Conservation (phyloP, 2,888 invertebrate species). For the Leptopilina syphax region DNA sequence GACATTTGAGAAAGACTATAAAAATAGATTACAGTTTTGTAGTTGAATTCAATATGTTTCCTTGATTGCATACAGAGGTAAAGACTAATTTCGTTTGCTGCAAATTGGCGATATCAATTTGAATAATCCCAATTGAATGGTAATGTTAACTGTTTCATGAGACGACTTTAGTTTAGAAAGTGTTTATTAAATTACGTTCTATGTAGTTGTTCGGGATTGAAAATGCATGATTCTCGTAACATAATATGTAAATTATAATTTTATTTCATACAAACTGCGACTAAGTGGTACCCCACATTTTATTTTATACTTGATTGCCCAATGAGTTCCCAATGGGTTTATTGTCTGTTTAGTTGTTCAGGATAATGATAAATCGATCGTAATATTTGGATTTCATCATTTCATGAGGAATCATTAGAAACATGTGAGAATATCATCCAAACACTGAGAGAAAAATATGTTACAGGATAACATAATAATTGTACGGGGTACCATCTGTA, state of each 20-base stretch:
- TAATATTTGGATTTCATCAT: constrained; percentile 18
- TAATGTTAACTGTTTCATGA: not conserved
- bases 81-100: not conserved
- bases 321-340: not conserved
- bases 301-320: constrained; percentile 6
- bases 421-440: not conserved
- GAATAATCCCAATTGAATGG: not conserved
- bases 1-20: not conserved
- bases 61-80: not conserved
- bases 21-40: constrained; percentile 1
- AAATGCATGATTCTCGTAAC: too few relatives aligned
- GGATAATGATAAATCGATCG: not conserved
- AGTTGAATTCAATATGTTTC: not conserved
- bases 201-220: too few relatives aligned
- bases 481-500: too few relatives aligned
- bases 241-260: too few relatives aligned
- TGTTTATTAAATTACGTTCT: too few relatives aligned
- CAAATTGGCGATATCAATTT: constrained; percentile 1
- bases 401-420: not conserved
- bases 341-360: not conserved
- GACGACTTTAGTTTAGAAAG: not conserved
- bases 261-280: too few relatives aligned
- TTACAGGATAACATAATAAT: too few relatives aligned
- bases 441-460: too few relatives aligned
- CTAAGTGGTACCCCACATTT: not conserved